phyloP scores from a whole-genome alignment of 1,140 invertebrate species.

The Sipha flava region DNA sequence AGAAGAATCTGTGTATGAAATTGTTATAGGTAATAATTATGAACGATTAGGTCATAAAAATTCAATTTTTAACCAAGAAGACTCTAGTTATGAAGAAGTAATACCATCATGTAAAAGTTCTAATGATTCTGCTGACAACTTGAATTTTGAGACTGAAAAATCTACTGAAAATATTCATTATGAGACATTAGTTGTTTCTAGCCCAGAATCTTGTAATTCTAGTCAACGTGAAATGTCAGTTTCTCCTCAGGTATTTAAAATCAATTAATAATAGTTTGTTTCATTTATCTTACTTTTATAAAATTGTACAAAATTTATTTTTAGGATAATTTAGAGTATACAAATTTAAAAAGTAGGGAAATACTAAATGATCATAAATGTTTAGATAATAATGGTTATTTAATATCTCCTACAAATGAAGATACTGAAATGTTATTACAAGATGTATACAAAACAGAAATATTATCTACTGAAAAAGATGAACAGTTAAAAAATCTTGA shows the following conservation, averaged over 20 bases:
- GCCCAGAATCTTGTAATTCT: constrained; percentile 21
- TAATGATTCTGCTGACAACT: not conserved
- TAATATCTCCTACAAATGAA: not conserved
- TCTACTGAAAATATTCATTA: constrained; percentile 18
- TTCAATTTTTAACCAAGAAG: constrained; percentile 20
- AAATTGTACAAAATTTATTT: not conserved
- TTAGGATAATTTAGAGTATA: not conserved
- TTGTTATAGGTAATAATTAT: constrained; percentile 4
- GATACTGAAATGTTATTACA: constrained; percentile 18
- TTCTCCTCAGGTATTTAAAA: not conserved
- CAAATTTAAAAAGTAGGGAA: not conserved
- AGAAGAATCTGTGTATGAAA: not conserved
- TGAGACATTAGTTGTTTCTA: constrained; percentile 13
- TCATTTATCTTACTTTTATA: not conserved
- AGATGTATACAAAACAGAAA: not conserved
- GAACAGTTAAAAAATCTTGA: not conserved
- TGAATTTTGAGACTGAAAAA: constrained; percentile 3
- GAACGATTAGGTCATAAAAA: not conserved
- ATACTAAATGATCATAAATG: not conserved
- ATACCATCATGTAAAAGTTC: not conserved
- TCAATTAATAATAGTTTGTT: not conserved
- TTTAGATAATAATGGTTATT: not conserved
- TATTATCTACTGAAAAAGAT: not conserved
- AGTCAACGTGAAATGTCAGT: not conserved
- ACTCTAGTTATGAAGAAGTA: constrained; percentile 9